Evolutionary conservation across 2,888 invertebrate species (phyloP), one percentile per base, ranked within the genome.

Genomic region (Clunio marinus): DNA sequence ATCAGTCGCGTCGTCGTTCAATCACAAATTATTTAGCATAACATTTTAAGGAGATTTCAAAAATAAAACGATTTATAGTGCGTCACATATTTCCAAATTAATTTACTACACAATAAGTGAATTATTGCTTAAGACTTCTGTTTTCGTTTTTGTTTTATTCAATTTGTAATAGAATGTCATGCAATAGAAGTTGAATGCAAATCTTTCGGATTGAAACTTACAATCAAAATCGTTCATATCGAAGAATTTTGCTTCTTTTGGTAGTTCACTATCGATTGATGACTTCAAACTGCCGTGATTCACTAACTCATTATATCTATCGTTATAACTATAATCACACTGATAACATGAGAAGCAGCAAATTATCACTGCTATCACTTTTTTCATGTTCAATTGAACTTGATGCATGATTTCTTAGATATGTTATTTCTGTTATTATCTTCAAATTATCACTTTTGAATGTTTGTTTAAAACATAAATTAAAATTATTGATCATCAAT

Each of bases 221-320:
- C 88, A 76, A 74, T 85, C 87, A 69, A 88, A 75, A 73, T 88
- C 88, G 35, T 28, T 66, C 51, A 66, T 51, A 74, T 88, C 87
- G 72, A 88, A 86, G 74, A 88, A 88, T 75, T 85, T 85, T n/a
- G 83, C 76, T 72, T 79, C 74, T 70, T 78, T 78, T 45, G 79
- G 78, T 70, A 79, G 71, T 69, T 78, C 76, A 72, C 75, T 75
- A 71, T 74, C 70, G 69, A 79, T 79, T 27, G 76, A 75, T 69
- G 75, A 73, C 69, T 75, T 77, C 8, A 79, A 70, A 51, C 46
- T 45, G n/a, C 45, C 57, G 13, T 75, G 70, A 37, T 57, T 68
- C 73, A 78, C 73, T 59, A 74, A 75, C 46, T 74, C 73, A 71
- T 78, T 78, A 70, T 78, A 78, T 4, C 75, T 74, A 2, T 74